Conservation (phyloP, 2,797 vertebrate genomes). For the Megaceryle alcyon region DNA sequence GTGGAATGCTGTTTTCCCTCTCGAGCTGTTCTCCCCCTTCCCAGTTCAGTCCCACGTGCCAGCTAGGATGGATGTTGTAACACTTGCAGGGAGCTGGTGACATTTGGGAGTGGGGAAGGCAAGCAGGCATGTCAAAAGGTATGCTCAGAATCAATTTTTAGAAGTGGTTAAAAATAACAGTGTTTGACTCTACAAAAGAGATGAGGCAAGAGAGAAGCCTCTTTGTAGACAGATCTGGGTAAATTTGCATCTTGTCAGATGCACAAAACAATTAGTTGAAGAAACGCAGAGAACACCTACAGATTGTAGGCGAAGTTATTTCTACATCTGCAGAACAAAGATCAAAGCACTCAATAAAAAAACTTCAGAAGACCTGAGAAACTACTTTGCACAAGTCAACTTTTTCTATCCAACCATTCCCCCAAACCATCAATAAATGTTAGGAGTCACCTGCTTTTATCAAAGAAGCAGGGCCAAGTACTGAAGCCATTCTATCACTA, state of each 20-base stretch:
- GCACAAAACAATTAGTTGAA: slow-evolving; percentile 35
- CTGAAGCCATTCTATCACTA: background rate
- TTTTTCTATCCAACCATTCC: background rate
- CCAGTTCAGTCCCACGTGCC: background rate
- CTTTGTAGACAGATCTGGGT: slow-evolving; percentile 18
- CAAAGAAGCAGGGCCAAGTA: background rate
- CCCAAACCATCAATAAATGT: background rate
- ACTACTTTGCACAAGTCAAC: slow-evolving; percentile 25
- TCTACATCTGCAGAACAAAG: slow-evolving; percentile 27
- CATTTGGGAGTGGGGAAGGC: background rate
- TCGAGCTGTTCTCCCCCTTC: background rate
- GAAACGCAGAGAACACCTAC: background rate
- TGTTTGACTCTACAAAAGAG: background rate
- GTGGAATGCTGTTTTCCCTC: background rate
- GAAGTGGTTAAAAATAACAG: background rate
- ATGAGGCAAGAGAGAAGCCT: background rate
- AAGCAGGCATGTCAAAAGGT: background rate
- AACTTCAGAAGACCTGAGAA: slow-evolving; percentile 41
- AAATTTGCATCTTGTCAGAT: slow-evolving; percentile 51
- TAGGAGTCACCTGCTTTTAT: background rate
- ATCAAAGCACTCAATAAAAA: slow-evolving; percentile 54
- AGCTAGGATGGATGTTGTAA: background rate
- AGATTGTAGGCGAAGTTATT: slow-evolving; percentile 34
- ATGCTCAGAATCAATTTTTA: background rate
- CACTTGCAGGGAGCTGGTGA: background rate